Conservation (phyloP, 1,140 invertebrate species). For the Calephelis nemesis region DNA sequence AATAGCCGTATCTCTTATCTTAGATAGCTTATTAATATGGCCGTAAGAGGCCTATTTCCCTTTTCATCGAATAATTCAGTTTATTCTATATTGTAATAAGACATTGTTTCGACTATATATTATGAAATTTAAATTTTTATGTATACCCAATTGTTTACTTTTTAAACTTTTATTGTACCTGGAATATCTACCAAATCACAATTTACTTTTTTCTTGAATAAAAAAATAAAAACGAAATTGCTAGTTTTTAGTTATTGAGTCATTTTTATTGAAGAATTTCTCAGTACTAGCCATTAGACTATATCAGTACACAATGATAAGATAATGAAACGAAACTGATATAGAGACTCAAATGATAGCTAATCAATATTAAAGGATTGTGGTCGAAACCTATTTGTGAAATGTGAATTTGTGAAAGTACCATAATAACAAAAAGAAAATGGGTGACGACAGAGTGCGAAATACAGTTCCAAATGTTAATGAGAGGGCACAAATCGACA, state of each 20-base stretch:
- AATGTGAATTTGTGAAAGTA: conserved; percentile 9
- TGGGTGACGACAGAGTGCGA: conserved; percentile 31
- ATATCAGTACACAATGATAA: conserved; percentile 30
- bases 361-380: conserved; percentile 38
- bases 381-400: conserved; percentile 22
- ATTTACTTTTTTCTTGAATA: not conserved
- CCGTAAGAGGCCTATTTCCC: too few species aligned
- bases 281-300: not conserved
- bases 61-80: too few species aligned
- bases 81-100: too few species aligned
- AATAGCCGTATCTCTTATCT: too few species aligned
- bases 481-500: conserved; percentile 26
- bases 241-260: not conserved
- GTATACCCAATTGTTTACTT: not conserved
- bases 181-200: not conserved
- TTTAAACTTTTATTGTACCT: not conserved
- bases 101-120: not conserved
- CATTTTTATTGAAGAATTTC: not conserved
- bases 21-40: too few species aligned
- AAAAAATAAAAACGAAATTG: not conserved
- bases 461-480: conserved; percentile 31
- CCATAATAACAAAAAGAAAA: conserved; percentile 28
- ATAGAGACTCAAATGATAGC: conserved; percentile 32
- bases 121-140: not conserved
- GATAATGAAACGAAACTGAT: conserved; percentile 36